A percentile compares a stretch with the other conserved stretches of the same genome.
Evolutionary conservation across 37 sponge, comb jelly and placozoan species (phyloP).

Genomic region (Cliona cf. orientalis): DNA sequence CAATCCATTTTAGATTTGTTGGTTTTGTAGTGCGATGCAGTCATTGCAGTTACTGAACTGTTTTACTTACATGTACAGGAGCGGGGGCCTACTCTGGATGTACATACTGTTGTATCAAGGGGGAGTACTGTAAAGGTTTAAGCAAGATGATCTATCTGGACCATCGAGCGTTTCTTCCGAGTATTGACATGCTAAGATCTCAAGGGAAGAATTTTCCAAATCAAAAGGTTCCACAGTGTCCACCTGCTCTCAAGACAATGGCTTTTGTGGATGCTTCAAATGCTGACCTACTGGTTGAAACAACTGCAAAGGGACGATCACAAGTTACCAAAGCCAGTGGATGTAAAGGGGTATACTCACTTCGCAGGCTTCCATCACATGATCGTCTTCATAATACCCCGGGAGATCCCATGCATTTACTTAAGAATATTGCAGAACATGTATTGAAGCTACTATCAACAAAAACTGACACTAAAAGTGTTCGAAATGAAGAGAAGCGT

Average conservation of each 20-base stretch:
- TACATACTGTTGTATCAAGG: not conserved
- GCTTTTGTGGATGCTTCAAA: not conserved
- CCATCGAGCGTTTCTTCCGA: not conserved
- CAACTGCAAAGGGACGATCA: not conserved
- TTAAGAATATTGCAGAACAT: constrained; percentile 10
- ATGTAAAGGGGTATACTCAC: not conserved
- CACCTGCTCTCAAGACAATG: not conserved
- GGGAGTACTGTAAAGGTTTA: constrained; percentile 1
- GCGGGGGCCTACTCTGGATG: constrained; percentile 17
- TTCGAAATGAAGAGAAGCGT: constrained; percentile 1
- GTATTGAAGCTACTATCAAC: not conserved
- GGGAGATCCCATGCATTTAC: constrained; percentile 7
- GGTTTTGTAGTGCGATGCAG: too few relatives aligned
- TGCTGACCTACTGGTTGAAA: not conserved
- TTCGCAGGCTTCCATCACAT: constrained; percentile 6
- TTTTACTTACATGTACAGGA: too few relatives aligned
- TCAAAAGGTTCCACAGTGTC: not conserved
- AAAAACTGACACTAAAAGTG: not conserved
- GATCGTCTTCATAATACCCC: constrained; percentile 17
- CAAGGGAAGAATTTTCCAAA: not conserved
- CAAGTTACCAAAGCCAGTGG: not conserved
- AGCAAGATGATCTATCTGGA: constrained; percentile 11
- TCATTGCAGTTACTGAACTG: too few relatives aligned
- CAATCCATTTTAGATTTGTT: too few relatives aligned
- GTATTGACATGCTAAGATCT: not conserved